Evolutionary conservation across 2,888 invertebrate genomes (phyloP).

Genomic region (Corythucha ciliata): DNA sequence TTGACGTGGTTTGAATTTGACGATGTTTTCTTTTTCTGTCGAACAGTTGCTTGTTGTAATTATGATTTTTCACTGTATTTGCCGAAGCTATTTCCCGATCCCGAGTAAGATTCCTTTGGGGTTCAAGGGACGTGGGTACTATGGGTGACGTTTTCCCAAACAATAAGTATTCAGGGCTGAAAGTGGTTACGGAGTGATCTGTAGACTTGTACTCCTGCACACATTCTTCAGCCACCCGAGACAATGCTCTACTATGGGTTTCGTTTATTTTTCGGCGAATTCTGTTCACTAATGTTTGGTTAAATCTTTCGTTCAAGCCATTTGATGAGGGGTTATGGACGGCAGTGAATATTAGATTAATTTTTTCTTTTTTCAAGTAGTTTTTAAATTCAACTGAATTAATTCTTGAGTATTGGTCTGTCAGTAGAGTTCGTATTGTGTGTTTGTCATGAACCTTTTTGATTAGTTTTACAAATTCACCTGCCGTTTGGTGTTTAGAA

Average conservation of each 20-base stretch:
- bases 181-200: slow-evolving; percentile 29
- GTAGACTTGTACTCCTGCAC: slow-evolving; percentile 30
- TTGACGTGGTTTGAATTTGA: no score
- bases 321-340: slow-evolving; percentile 33
- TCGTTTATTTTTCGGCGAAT: slow-evolving; percentile 33
- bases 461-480: slow-evolving; percentile 33
- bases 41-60: slow-evolving; percentile 7
- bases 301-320: slow-evolving; percentile 32
- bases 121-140: slow-evolving; percentile 1
- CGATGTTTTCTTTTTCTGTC: slow-evolving; percentile 29
- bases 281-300: slow-evolving; percentile 32
- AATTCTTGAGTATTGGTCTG: slow-evolving; percentile 36
- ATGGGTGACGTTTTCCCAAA: slow-evolving; percentile 35
- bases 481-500: slow-evolving; percentile 34
- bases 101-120: background rate
- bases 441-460: slow-evolving; percentile 19
- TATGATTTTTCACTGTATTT: background rate
- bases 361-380: slow-evolving; percentile 30
- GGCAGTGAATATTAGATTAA: slow-evolving; percentile 31
- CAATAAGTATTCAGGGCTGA: slow-evolving; percentile 32
- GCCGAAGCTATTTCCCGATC: slow-evolving; percentile 5
- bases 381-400: slow-evolving; percentile 35
- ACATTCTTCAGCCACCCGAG: slow-evolving; percentile 30
- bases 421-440: slow-evolving; percentile 28
- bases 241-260: slow-evolving; percentile 27